These are phyloP conservation scores for Epizoanthus ramosus DNA, from an alignment of 92 coral and sea anemone genomes.

Conservation along the genomic window DNA sequence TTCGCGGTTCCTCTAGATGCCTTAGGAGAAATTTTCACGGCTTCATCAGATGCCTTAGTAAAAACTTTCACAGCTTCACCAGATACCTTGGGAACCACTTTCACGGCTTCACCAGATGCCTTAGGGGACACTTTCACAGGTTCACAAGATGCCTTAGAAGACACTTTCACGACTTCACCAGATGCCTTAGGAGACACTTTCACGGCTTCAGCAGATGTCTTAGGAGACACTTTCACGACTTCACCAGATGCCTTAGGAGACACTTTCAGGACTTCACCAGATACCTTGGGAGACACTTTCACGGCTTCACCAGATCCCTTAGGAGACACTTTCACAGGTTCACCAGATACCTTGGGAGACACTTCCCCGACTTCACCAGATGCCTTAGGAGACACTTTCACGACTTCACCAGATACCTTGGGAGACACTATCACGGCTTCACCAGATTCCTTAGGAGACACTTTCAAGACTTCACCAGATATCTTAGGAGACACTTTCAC, in stretches of 20 bases:
- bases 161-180: not conserved
- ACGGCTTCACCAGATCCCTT: conserved; percentile 38
- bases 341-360: conserved; percentile 21
- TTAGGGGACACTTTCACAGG: conserved; percentile 12
- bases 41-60: too few species aligned
- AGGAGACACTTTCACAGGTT: conserved; percentile 22
- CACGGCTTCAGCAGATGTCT: conserved; percentile 8
- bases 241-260: conserved; percentile 24
- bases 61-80: not conserved
- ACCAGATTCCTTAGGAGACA: conserved; percentile 25
- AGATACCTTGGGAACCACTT: not conserved
- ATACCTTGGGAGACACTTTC: conserved; percentile 23
- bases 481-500: conserved; percentile 31
- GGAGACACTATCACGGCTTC: conserved; percentile 26
- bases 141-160: conserved; percentile 39
- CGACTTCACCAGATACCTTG: conserved; percentile 14
- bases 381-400: conserved; percentile 19
- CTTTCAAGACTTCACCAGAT: conserved; percentile 18
- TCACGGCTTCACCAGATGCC: not conserved
- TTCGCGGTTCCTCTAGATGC: too few species aligned
- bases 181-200: conserved; percentile 16
- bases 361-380: conserved; percentile 18
- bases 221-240: too few species aligned
- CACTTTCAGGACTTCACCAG: not conserved
- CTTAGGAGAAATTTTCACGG: too few species aligned